Evolutionary conservation across 2,113 vertebrate genomes (phyloP), one percentile per base, ranked within the genome.

Genomic region (Mustela nigripes): DNA sequence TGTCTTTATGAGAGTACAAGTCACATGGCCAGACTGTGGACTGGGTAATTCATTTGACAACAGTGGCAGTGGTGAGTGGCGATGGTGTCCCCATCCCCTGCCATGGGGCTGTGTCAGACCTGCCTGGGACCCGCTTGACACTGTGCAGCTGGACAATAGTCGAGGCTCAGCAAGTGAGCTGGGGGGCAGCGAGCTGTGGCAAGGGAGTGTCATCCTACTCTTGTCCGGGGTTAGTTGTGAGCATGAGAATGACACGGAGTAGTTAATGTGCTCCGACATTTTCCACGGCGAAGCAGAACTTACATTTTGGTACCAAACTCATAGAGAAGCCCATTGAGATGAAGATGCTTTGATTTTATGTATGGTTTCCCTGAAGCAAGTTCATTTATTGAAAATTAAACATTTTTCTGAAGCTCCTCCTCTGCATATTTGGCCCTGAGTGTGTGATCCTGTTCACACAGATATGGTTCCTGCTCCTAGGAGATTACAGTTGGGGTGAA

Each of bases 11-110:
- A 67, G 58, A 91, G 6, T 9, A 8, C 1, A 7, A 11, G 24
- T 69, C 21, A 5, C 12, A 48, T 0, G 7, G 18, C 63, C 26
- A 1, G 3, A 62, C 11, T 31, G 48, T 10, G 3, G 36, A 31
- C 21, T 6, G 22, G 18, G 10, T 65, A 2, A 14, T 31, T 22
- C 21, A 11, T 9, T 15, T 39, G 36, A 12, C 7, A 36, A 31
- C 24, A 16, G 3, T 7, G 62, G 19, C 2, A 2, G 19, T 11
- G 3, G 0, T 21, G 4, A 36, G 50, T 21, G 14, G 3, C 1
- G 2, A 11, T 4, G 11, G 7, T 0, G 1, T 2, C 10, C 28
- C 42, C 3, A 0, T 12, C 28, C 7, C 4, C 19, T 42, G 26
- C 28, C 21, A n/a, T 3, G 1, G 2, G 10, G 42, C 22, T 28